These are phyloP conservation scores for Macquaria australasica DNA, from an alignment of 2,113 vertebrate species.

Conservation along the genomic window DNA sequence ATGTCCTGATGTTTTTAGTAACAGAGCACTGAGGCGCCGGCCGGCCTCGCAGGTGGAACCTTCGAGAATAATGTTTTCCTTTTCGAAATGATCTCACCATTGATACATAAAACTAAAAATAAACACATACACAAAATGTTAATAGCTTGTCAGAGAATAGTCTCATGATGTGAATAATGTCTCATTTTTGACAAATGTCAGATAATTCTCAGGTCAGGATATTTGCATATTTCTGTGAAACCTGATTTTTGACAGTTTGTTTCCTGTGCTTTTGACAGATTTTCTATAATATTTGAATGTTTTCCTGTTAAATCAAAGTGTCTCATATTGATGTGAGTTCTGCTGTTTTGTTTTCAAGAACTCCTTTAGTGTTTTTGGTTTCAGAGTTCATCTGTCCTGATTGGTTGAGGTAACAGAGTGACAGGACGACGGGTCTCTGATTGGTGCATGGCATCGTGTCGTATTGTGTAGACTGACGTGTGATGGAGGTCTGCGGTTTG, in stretches of 20 bases:
- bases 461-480: not conserved
- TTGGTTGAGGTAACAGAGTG: constrained; percentile 40
- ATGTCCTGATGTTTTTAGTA: too few relatives aligned
- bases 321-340: not conserved
- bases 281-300: not conserved
- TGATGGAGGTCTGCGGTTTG: not conserved
- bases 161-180: too few relatives aligned
- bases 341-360: not conserved
- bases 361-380: not conserved
- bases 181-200: too few relatives aligned
- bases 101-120: too few relatives aligned
- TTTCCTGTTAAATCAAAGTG: not conserved
- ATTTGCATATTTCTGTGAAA: not conserved
- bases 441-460: constrained; percentile 24
- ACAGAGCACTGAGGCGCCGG: too few relatives aligned
- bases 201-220: not conserved
- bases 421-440: constrained; percentile 30
- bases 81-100: too few relatives aligned
- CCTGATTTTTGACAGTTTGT: not conserved
- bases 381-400: constrained; percentile 9
- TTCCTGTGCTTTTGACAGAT: not conserved
- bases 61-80: too few relatives aligned
- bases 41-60: too few relatives aligned
- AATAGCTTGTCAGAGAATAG: too few relatives aligned
- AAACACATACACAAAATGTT: too few relatives aligned